These are phyloP conservation scores for Bovichtus diacanthus DNA, from an alignment of 2,797 vertebrate genomes.

Conservation along the genomic window DNA sequence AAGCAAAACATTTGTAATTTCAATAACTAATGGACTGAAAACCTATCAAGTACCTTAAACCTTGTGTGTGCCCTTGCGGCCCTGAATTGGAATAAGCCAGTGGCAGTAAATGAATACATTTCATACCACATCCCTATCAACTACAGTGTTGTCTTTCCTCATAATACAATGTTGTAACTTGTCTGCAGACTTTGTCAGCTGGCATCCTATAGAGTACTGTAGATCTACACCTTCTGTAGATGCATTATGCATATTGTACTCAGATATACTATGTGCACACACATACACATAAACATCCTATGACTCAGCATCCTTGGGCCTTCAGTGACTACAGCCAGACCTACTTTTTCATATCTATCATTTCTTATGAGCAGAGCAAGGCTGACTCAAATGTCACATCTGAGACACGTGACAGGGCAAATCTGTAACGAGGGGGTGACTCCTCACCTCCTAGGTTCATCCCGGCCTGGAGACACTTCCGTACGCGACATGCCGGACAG, in stretches of 20 bases:
- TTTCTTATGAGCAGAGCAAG: slow-evolving; percentile 36
- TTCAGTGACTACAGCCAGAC: slow-evolving; percentile 57
- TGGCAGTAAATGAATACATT: slow-evolving; percentile 20
- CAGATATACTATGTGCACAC: slow-evolving; percentile 37
- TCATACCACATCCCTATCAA: slow-evolving; percentile 4
- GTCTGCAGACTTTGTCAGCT: slow-evolving; percentile 46
- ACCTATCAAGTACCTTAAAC: slow-evolving; percentile 32
- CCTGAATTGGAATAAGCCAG: slow-evolving; percentile 30
- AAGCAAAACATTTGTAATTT: slow-evolving; percentile 28
- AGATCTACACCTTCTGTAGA: slow-evolving; percentile 38
- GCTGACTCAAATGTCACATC: slow-evolving; percentile 65
- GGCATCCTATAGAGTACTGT: slow-evolving; percentile 29
- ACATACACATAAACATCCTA: slow-evolving; percentile 43
- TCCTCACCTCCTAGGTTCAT: slow-evolving; percentile 98
- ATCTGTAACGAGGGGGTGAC: slow-evolving; percentile 47
- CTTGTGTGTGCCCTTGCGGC: neutral
- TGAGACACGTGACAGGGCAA: slow-evolving; percentile 49
- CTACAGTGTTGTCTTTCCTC: slow-evolving; percentile 23
- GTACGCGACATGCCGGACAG: slow-evolving; percentile 97
- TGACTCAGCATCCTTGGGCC: slow-evolving; percentile 64
- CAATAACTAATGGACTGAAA: slow-evolving; percentile 35
- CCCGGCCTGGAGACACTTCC: slow-evolving; percentile 99
- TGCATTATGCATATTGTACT: slow-evolving; percentile 45
- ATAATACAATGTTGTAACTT: slow-evolving; percentile 33
- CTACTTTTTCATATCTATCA: slow-evolving; percentile 54